Percentiles rank a stretch among this genome's conserved stretches.
Conservation (phyloP, 2,797 vertebrate genomes). For the Sebastes umbrosus region DNA sequence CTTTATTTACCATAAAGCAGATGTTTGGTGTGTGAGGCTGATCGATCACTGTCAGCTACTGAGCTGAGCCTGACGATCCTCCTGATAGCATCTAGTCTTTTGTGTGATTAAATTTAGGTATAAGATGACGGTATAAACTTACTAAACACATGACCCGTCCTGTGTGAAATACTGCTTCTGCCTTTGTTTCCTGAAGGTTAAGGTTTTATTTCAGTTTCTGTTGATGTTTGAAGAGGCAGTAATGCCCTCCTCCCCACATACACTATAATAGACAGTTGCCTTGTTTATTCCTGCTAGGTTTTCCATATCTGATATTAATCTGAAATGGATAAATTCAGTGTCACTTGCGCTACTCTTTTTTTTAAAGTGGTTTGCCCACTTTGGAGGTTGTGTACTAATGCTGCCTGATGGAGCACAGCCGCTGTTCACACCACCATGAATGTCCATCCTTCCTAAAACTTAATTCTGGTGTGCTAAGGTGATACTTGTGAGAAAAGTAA, state of each 20-base stretch:
- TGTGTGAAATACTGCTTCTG: background rate
- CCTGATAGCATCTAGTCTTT: background rate
- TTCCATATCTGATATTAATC: too few species aligned
- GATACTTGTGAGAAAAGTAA: background rate
- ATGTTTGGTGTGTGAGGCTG: background rate
- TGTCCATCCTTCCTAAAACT: background rate
- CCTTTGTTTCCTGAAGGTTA: too few species aligned
- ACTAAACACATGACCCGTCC: background rate
- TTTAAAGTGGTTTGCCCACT: background rate
- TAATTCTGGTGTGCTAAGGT: rapidly evolving
- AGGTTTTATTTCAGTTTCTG: too few species aligned
- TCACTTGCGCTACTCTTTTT: background rate
- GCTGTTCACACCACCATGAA: background rate
- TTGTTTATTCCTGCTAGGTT: too few species aligned
- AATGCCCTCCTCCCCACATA: too few species aligned
- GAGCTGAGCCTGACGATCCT: background rate
- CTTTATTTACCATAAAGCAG: background rate
- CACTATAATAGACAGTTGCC: too few species aligned
- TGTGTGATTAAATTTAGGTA: background rate
- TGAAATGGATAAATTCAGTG: background rate
- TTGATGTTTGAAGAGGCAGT: too few species aligned
- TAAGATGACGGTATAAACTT: background rate
- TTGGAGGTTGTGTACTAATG: background rate
- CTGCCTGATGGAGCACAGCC: background rate
- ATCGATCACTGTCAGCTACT: background rate